These are phyloP conservation scores for Sciaenops ocellatus DNA, from an alignment of 2,797 vertebrate species.

Conservation along the genomic window DNA sequence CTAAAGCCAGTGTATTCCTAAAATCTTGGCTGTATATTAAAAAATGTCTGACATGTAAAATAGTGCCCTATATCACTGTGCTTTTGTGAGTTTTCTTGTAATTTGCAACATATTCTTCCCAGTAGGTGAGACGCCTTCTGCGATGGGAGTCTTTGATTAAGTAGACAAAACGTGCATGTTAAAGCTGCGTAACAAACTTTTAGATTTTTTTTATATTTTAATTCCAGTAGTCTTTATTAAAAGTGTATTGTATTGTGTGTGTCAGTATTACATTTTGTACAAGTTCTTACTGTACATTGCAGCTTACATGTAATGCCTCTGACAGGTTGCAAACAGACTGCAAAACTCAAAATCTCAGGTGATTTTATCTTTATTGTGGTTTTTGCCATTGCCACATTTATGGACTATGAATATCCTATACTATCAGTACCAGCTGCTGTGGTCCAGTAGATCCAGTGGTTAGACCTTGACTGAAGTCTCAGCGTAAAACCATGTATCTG, in stretches of 20 bases:
- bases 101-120: neutral
- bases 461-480: neutral
- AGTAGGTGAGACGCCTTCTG: neutral
- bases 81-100: neutral
- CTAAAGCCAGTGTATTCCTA: neutral
- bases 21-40: neutral
- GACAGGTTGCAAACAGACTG: neutral
- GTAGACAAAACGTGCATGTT: no score
- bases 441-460: neutral
- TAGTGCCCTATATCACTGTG: neutral
- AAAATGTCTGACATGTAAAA: neutral
- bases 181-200: neutral
- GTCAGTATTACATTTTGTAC: neutral
- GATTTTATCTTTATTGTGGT: neutral
- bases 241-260: neutral
- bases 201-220: neutral
- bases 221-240: slow-evolving; percentile 1
- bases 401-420: neutral
- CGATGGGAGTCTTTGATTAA: neutral
- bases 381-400: no score
- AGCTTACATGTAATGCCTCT: neutral
- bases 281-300: no score
- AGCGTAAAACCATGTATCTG: no score
- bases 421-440: neutral
- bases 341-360: neutral